These are phyloP conservation scores for Centropus unirufus DNA, from an alignment of 2,113 vertebrate genomes.

Conservation along the genomic window DNA sequence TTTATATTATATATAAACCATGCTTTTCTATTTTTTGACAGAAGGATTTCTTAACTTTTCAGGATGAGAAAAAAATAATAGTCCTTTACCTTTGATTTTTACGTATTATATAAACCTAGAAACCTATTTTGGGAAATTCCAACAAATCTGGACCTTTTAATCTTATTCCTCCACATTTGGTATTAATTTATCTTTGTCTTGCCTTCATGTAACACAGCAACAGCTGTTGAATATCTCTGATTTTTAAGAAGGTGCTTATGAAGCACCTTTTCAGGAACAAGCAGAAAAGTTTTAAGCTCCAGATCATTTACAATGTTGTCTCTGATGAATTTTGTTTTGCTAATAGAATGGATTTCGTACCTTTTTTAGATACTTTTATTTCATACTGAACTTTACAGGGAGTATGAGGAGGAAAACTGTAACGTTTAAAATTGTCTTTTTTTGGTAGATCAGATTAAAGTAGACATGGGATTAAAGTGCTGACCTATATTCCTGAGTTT, in stretches of 20 bases:
- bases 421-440: constrained; percentile 34
- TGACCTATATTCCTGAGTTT: constrained; percentile 57
- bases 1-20: not conserved
- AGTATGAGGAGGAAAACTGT: not conserved
- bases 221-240: constrained; percentile 78
- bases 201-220: constrained; percentile 71
- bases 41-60: constrained; percentile 40
- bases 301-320: constrained; percentile 66
- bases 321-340: constrained; percentile 66
- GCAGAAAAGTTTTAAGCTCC: constrained; percentile 68
- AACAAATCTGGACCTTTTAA: constrained; percentile 70
- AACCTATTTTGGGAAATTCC: constrained; percentile 70
- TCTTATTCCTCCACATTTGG: constrained; percentile 70
- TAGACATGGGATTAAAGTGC: constrained; percentile 31
- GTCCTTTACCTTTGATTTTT: constrained; percentile 65
- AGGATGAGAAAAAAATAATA: not conserved
- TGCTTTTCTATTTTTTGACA: constrained; percentile 19
- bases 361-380: constrained; percentile 48
- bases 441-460: constrained; percentile 59
- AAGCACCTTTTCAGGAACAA: constrained; percentile 60
- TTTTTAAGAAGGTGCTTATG: constrained; percentile 69
- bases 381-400: not conserved
- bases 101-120: constrained; percentile 67
- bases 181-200: constrained; percentile 74
- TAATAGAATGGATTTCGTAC: constrained; percentile 56